phyloP scores from a whole-genome alignment of 2,113 vertebrate genomes.

The Hipposideros armiger region DNA sequence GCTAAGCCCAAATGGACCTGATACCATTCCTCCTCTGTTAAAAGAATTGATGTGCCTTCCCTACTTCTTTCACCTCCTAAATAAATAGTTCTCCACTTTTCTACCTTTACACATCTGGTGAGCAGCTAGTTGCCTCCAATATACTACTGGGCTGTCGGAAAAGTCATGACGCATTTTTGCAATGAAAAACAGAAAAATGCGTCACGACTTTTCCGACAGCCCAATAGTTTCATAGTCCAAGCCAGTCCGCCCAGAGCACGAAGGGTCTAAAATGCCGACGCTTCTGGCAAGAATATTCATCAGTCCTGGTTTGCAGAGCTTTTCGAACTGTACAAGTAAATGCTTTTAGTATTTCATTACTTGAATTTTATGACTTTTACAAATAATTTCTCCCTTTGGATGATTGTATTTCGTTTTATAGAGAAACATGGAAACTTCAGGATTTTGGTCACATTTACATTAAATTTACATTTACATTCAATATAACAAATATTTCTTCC shows the following conservation, averaged over 20 bases:
- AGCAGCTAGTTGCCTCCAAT: background rate
- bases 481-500: background rate
- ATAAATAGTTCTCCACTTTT: background rate
- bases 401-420: background rate
- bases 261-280: too few species aligned
- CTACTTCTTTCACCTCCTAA: background rate
- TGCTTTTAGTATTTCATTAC: background rate
- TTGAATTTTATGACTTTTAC: constrained; percentile 5
- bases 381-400: background rate
- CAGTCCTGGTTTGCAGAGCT: background rate
- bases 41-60: background rate
- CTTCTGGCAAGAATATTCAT: too few species aligned
- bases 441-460: background rate
- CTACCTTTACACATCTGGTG: background rate
- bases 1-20: background rate
- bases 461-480: constrained; percentile 7
- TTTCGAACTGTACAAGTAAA: background rate
- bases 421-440: background rate
- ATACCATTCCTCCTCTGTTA: background rate
- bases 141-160: too few species aligned
- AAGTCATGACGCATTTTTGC: too few species aligned
- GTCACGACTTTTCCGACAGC: too few species aligned
- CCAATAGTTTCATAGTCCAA: too few species aligned
- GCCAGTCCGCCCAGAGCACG: too few species aligned
- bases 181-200: too few species aligned